phyloP scores from a whole-genome alignment of 2,797 vertebrate species.

The Arctocebus calabarensis region DNA sequence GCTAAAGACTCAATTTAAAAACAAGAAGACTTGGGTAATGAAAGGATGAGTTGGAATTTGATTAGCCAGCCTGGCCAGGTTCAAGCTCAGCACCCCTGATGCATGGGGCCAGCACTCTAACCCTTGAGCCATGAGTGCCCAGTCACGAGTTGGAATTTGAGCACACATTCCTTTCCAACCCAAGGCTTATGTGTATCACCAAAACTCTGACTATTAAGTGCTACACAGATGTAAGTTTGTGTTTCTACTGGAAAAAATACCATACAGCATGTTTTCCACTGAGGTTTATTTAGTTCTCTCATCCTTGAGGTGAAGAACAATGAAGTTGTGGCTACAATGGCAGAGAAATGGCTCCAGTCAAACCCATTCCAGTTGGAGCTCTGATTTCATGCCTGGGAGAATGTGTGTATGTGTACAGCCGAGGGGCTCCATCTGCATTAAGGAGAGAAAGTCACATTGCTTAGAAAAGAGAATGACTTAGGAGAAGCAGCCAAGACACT shows the following conservation, averaged over 20 bases:
- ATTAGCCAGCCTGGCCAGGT: no score
- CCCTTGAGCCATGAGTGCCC: no score
- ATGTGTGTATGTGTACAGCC: no score
- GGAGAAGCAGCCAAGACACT: constrained; percentile 44
- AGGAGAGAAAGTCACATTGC: constrained; percentile 3
- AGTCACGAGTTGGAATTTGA: background rate
- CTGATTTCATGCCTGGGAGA: constrained; percentile 4
- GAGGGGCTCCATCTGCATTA: background rate
- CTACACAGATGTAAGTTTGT: background rate
- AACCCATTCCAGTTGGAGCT: background rate
- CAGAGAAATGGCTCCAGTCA: background rate
- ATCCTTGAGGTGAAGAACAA: constrained; percentile 45
- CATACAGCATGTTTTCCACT: background rate
- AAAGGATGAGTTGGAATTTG: no score
- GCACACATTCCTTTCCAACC: no score
- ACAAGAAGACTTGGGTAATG: no score
- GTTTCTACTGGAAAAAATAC: constrained; percentile 27
- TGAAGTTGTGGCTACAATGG: background rate
- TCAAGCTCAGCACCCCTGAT: no score
- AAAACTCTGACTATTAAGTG: background rate
- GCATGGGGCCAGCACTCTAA: no score
- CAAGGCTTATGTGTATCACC: background rate
- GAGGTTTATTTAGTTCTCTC: constrained; percentile 41
- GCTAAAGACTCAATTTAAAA: no score
- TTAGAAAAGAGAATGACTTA: constrained; percentile 65